A percentile compares a stretch with the other conserved stretches of the same genome.
Evolutionary conservation across 2,888 invertebrate species (phyloP).

Genomic region (Habrosyne pyritoides): DNA sequence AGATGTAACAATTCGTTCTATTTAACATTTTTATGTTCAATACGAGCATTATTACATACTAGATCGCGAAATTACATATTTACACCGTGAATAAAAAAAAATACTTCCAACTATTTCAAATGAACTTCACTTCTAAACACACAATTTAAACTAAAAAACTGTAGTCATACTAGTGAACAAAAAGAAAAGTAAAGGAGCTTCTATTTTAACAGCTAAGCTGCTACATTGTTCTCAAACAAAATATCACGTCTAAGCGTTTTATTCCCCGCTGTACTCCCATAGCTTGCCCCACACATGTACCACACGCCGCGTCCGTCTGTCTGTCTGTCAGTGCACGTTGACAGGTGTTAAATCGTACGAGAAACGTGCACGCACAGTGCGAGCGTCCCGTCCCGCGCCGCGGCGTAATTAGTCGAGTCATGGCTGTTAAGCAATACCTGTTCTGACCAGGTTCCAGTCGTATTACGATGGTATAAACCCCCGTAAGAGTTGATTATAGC

Average conservation of each 20-base stretch:
- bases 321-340: conserved; percentile 65
- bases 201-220: too few relatives aligned
- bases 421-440: conserved; percentile 60
- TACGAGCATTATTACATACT: too few relatives aligned
- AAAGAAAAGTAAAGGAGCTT: too few relatives aligned
- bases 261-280: conserved; percentile 13
- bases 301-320: conserved; percentile 55
- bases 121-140: too few relatives aligned
- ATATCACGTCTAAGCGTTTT: too few relatives aligned
- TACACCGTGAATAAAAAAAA: too few relatives aligned
- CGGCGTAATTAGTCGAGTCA: conserved; percentile 69
- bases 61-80: too few relatives aligned
- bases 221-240: too few relatives aligned
- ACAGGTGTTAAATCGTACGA: conserved; percentile 76
- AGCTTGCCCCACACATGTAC: conserved; percentile 26
- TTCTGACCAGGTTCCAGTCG: conserved; percentile 9
- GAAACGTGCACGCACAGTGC: conserved; percentile 42
- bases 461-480: background rate
- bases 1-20: too few relatives aligned
- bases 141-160: too few relatives aligned
- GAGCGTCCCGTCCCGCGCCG: conserved; percentile 25
- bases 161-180: too few relatives aligned
- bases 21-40: too few relatives aligned
- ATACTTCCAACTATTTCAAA: background rate
- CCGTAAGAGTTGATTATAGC: background rate